A percentile compares a stretch with the other conserved stretches of the same genome.
Evolutionary conservation across 2,797 vertebrate species (phyloP).

Genomic region (Neopelma chrysocephalum): DNA sequence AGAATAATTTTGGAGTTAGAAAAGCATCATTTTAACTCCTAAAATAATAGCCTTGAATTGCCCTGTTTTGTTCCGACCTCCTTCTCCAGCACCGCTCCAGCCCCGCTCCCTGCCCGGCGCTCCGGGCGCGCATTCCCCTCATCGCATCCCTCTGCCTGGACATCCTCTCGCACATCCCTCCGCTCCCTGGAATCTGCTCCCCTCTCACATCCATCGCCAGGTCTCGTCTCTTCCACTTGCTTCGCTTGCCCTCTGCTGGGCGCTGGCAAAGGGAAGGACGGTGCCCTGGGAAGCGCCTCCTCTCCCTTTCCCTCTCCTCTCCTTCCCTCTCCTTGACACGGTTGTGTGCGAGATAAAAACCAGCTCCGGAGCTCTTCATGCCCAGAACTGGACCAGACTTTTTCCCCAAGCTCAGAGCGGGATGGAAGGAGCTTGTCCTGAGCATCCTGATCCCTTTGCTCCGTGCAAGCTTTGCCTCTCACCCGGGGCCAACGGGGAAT

Average conservation of each 20-base stretch:
- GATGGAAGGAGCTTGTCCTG: not conserved
- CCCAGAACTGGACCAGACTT: no score
- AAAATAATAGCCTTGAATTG: not conserved
- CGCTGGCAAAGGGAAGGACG: not conserved
- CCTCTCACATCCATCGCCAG: not conserved
- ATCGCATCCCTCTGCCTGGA: not conserved
- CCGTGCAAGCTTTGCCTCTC: not conserved
- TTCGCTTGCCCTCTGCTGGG: slow-evolving; percentile 67
- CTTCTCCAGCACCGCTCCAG: not conserved
- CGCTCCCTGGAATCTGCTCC: not conserved
- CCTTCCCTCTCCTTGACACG: not conserved
- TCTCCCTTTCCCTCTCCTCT: not conserved
- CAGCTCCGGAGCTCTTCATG: accelerated
- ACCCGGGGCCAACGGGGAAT: accelerated
- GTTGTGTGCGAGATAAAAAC: accelerated
- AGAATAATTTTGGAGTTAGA: accelerated
- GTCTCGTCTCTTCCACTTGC: slow-evolving; percentile 39
- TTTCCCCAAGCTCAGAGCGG: not conserved
- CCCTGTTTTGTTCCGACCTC: not conserved
- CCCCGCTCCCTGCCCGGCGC: not conserved
- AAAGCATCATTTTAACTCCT: not conserved
- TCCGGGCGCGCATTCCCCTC: not conserved
- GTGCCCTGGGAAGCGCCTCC: not conserved
- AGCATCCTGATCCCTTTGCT: not conserved
- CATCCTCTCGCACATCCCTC: not conserved